A percentile compares a stretch with the other conserved stretches of the same genome.
phyloP scores from a whole-genome alignment of 1,140 invertebrate species.

The Adelges cooleyi region DNA sequence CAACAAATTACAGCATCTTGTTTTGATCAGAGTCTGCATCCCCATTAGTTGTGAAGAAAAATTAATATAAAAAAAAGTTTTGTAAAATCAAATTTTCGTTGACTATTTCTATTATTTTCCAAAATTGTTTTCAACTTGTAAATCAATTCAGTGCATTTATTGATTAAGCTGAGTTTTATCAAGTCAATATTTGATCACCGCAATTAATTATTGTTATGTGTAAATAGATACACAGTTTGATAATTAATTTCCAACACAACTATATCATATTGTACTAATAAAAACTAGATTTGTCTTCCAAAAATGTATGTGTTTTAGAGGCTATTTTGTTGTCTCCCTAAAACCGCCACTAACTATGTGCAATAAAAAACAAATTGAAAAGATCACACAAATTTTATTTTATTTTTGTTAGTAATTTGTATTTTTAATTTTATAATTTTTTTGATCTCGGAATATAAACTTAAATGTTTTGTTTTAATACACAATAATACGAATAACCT shows the following conservation, averaged over 20 bases:
- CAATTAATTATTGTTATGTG: not conserved
- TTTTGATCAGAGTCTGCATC: slow-evolving; percentile 11
- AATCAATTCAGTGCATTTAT: not conserved
- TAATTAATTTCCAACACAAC: not conserved
- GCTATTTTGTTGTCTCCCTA: no score
- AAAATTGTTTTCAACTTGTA: not conserved
- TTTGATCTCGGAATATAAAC: no score
- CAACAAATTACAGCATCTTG: slow-evolving; percentile 16
- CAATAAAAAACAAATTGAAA: no score
- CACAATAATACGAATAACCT: no score
- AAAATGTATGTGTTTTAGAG: no score
- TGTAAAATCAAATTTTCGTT: not conserved
- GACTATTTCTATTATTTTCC: not conserved
- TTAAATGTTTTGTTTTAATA: no score
- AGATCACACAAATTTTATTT: no score
- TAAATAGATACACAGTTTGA: not conserved
- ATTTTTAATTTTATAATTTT: no score
- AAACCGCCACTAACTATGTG: no score
- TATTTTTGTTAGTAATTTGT: no score
- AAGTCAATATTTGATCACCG: not conserved
- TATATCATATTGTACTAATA: no score
- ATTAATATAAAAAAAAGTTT: not conserved
- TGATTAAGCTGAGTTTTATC: not conserved
- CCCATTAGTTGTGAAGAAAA: not conserved
- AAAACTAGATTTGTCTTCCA: no score